Evolutionary conservation across 92 coral and sea anemone genomes (phyloP).

Genomic region (Meandrina meandrites): DNA sequence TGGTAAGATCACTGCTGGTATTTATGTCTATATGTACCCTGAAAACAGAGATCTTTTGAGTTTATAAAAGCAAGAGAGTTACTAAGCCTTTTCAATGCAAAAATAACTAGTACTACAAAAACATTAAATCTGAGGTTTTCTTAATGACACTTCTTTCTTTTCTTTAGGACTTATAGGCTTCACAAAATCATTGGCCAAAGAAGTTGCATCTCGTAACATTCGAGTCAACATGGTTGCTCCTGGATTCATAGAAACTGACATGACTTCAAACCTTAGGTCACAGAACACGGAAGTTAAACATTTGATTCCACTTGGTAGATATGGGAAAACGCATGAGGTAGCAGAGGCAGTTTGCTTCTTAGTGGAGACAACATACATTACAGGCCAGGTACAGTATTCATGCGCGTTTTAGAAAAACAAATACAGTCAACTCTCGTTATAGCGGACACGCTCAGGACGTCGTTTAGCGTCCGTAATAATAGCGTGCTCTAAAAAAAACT

Average conservation of each 20-base stretch:
- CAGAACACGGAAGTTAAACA: conserved; percentile 26
- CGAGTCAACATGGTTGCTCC: conserved; percentile 81
- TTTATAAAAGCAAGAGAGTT: not conserved
- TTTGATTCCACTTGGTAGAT: conserved; percentile 65
- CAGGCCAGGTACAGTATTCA: conserved; percentile 68
- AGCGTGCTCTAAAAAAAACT: no score
- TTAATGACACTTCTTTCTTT: not conserved
- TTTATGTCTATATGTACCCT: not conserved
- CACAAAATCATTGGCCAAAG: conserved; percentile 82
- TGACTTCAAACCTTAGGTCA: conserved; percentile 55
- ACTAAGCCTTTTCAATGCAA: not conserved
- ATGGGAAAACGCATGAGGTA: conserved; percentile 64
- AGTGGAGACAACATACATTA: conserved; percentile 61
- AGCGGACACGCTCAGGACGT: no score
- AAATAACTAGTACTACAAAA: not conserved
- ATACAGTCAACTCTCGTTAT: no score
- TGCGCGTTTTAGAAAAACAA: no score
- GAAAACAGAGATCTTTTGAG: not conserved
- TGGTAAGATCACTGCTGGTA: not conserved
- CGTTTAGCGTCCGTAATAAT: no score
- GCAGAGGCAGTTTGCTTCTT: conserved; percentile 77
- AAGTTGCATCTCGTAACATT: conserved; percentile 65
- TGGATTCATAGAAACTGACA: conserved; percentile 69
- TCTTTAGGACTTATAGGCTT: conserved; percentile 73
- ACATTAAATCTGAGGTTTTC: not conserved